phyloP scores from a whole-genome alignment of 2,888 invertebrate genomes.

The Cyclophora albipunctata region DNA sequence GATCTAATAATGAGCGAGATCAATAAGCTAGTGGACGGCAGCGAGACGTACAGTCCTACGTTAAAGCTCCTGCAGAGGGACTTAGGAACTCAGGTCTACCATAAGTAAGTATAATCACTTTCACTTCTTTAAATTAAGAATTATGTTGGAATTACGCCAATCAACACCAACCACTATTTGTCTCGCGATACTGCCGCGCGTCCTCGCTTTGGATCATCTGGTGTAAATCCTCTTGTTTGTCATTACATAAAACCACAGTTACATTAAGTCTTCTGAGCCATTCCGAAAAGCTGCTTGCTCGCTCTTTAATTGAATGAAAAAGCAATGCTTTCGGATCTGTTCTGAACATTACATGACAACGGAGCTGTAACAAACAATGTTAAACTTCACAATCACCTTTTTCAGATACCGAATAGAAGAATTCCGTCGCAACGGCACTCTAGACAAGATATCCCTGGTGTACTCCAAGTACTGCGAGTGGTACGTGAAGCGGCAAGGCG shows the following conservation, averaged over 20 bases:
- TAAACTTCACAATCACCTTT: constrained; percentile 2
- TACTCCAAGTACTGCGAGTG: constrained; percentile 80
- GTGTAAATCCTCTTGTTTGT: too few species aligned
- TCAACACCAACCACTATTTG: background rate
- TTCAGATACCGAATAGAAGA: constrained; percentile 78
- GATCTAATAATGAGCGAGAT: constrained; percentile 82
- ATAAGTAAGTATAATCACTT: constrained; percentile 55
- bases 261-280: too few species aligned
- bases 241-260: too few species aligned
- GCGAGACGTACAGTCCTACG: constrained; percentile 86
- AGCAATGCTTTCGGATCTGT: too few species aligned
- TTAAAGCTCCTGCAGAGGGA: constrained; percentile 78
- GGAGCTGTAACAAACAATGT: too few species aligned
- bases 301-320: too few species aligned
- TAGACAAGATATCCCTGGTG: constrained; percentile 78
- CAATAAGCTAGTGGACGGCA: constrained; percentile 81
- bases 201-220: too few species aligned
- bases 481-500: constrained; percentile 68
- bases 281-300: too few species aligned
- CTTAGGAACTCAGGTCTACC: constrained; percentile 81
- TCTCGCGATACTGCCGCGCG: too few species aligned
- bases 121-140: background rate
- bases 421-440: constrained; percentile 78
- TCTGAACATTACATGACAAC: too few species aligned
- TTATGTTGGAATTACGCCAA: background rate